Conservation (phyloP, 2,888 invertebrate species). For the Eupithecia insigniata region DNA sequence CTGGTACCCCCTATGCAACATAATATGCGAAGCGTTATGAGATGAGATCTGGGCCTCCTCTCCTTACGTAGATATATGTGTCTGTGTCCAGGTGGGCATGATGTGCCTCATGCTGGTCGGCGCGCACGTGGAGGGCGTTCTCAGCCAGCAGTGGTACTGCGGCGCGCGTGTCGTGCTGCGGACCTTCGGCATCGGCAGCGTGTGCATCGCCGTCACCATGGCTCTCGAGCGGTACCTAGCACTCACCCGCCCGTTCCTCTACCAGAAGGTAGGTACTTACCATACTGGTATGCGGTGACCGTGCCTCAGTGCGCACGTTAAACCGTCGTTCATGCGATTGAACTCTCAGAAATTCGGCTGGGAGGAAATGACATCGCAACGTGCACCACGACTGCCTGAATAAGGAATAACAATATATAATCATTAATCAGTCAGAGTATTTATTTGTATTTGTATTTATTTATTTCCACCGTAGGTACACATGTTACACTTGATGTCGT, state of each 20-base stretch:
- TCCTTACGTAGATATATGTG: background rate
- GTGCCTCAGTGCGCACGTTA: too few relatives aligned
- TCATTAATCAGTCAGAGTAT: too few relatives aligned
- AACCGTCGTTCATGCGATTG: background rate
- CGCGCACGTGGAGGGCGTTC: constrained; percentile 68
- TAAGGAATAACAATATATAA: too few relatives aligned
- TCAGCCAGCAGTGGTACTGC: constrained; percentile 83
- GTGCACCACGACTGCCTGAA: too few relatives aligned
- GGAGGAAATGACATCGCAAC: too few relatives aligned
- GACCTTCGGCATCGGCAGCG: constrained; percentile 93
- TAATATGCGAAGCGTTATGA: background rate
- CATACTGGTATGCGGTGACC: too few relatives aligned
- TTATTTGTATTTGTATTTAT: too few relatives aligned
- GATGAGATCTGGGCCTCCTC: background rate
- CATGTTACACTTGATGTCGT: too few relatives aligned
- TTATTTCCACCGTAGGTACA: too few relatives aligned
- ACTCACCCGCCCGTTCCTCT: constrained; percentile 92
- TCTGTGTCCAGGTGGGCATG: constrained; percentile 86
- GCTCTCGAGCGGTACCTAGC: constrained; percentile 94
- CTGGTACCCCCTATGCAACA: background rate
- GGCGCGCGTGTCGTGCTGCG: constrained; percentile 89
- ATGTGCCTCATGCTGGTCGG: constrained; percentile 86
- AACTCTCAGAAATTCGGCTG: too few relatives aligned
- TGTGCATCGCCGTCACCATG: constrained; percentile 95
- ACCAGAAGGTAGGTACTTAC: constrained; percentile 90